Base-by-base conservation (phyloP, 2,888 invertebrate species). In the Aleiodes alternator region DNA sequence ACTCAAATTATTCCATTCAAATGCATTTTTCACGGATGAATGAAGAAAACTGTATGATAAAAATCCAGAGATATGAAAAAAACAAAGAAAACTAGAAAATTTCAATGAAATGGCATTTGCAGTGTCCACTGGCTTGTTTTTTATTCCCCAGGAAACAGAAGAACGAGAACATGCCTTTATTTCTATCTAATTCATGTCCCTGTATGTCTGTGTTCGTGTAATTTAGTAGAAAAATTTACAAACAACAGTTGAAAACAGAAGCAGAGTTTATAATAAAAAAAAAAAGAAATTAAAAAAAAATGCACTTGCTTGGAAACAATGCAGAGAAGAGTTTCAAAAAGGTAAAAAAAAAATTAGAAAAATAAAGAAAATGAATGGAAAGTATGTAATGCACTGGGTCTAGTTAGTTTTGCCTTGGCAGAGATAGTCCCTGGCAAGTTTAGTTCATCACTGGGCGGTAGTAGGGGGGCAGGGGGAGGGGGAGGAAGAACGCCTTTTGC, bases 351-450 rank as follows among this genome's bases (percentile, higher is more conserved):
- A 16, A 16, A 55, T 48, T 0, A 56, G 16, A 48, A 64, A 64
- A 43, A 64, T 8, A 4, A 23, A 3, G 64, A 48, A 43, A 43
- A 43, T 43, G 43, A 43, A 43, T 43, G 43, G 43, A 43, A 43
- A 43, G 11, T 48, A 64, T 64, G 64, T 64, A 61, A 61, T 61
- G 23, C 48, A 64, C 34, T 43, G 64, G n/a, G 61, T 43, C 64
- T 64, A 64, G 64, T 64, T 64, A 64, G 64, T 64, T 43, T 64
- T 64, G 64, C 64, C 43, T 64, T 64, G 48, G 64, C 64, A 64
- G 48, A 14, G 61, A 43, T 38, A 43, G 16, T n/a, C 61, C 64
- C 16, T 16, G 48, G 43, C 43, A 64, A 64, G 43, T 64, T 64
- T 34, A 34, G 43, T 48, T 64, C 43, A 43, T 11, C 43, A 59